Conservation (phyloP, 2,113 vertebrate genomes). For the Lucifuga dentata region DNA sequence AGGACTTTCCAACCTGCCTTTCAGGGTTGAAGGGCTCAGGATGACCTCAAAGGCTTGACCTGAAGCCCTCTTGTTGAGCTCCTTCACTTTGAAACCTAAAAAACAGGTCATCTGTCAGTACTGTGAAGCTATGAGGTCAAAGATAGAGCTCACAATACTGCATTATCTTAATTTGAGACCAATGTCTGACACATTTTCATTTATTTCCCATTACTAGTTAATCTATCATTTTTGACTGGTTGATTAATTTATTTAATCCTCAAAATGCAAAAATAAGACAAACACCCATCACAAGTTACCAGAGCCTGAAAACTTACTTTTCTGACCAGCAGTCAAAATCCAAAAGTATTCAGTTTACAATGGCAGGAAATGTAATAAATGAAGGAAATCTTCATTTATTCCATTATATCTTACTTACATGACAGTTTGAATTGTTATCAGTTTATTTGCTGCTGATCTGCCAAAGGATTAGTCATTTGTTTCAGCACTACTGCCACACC, state of each 20-base stretch:
- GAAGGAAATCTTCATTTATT: too few species aligned
- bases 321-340: too few species aligned
- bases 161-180: background rate
- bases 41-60: slow-evolving; percentile 97
- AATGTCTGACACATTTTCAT: background rate
- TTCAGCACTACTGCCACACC: background rate
- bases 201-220: background rate
- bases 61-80: slow-evolving; percentile 93
- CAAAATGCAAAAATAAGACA: too few species aligned
- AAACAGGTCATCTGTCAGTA: slow-evolving; percentile 7
- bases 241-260: too few species aligned
- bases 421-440: background rate
- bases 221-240: too few species aligned
- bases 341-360: too few species aligned
- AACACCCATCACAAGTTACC: too few species aligned
- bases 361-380: too few species aligned
- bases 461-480: background rate
- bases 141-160: background rate
- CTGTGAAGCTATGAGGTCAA: background rate
- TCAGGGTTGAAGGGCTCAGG: slow-evolving; percentile 88
- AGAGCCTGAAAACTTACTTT: too few species aligned
- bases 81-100: slow-evolving; percentile 93
- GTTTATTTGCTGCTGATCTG: background rate
- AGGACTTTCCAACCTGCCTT: slow-evolving; percentile 89
- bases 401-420: too few species aligned